Conservation (phyloP, 2,797 vertebrate species). For the Mormyrops attenuatus region DNA sequence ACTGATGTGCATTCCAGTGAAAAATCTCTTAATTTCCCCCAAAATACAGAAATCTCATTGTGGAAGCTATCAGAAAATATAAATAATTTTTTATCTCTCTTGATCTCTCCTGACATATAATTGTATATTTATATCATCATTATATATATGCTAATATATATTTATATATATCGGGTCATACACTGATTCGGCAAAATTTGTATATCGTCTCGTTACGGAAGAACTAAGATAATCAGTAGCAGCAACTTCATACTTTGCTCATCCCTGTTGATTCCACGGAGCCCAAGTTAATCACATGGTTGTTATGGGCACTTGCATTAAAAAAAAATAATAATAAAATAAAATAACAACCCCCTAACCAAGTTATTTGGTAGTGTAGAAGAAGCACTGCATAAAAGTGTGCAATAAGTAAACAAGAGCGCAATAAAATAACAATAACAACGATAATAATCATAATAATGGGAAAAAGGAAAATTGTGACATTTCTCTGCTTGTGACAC, state of each 20-base stretch:
- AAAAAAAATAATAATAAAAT: constrained; percentile 49
- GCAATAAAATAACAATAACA: background rate
- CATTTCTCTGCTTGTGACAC: constrained; percentile 76
- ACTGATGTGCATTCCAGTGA: constrained; percentile 85
- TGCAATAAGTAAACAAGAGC: constrained; percentile 44
- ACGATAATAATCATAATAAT: background rate
- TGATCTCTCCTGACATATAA: constrained; percentile 33
- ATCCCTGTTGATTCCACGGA: constrained; percentile 72
- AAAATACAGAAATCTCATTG: constrained; percentile 54
- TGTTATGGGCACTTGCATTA: constrained; percentile 47
- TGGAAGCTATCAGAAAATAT: constrained; percentile 61
- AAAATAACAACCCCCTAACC: constrained; percentile 54
- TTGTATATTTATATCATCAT: constrained; percentile 27
- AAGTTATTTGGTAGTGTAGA: constrained; percentile 43
- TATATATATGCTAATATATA: constrained; percentile 31
- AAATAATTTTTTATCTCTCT: constrained; percentile 38
- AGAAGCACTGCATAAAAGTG: constrained; percentile 66
- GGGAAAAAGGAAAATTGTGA: constrained; percentile 35
- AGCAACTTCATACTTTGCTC: constrained; percentile 74
- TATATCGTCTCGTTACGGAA: constrained; percentile 40
- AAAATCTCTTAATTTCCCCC: constrained; percentile 58
- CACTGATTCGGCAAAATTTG: constrained; percentile 36
- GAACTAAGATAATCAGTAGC: constrained; percentile 57
- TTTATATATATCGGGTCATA: constrained; percentile 22
- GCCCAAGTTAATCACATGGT: constrained; percentile 53